Conservation (phyloP, 35 echinoderm and acorn worm genomes). For the Heliocidaris erythrogramma region DNA sequence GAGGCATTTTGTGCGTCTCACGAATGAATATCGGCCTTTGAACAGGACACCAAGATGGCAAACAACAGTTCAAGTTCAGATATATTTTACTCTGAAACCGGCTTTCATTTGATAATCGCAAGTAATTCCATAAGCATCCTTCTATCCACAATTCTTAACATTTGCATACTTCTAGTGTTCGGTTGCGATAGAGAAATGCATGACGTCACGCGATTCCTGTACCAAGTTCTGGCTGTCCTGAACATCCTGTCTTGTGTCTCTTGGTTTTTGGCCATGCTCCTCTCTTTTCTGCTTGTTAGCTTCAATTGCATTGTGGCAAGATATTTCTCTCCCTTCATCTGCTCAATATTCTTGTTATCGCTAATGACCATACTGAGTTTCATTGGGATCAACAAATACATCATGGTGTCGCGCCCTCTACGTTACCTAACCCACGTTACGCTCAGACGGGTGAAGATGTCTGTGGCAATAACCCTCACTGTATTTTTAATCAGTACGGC, state of each 20-base stretch:
- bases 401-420: conserved; percentile 33
- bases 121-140: neutral
- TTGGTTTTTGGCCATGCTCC: neutral
- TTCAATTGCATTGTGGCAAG: neutral
- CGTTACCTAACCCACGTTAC: neutral
- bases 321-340: neutral
- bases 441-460: neutral
- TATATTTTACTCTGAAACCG: neutral
- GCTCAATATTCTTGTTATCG: neutral
- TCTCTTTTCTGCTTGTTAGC: neutral
- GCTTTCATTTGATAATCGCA: neutral
- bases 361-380: conserved; percentile 3
- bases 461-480: neutral
- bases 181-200: conserved; percentile 27
- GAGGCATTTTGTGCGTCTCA: too few species aligned
- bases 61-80: neutral
- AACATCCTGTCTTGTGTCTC: neutral
- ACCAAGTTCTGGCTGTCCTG: neutral
- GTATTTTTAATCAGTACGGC: neutral
- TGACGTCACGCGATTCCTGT: conserved; percentile 27
- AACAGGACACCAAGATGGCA: neutral
- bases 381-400: conserved; percentile 30
- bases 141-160: neutral
- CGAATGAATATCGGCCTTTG: too few species aligned
- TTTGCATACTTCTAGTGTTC: neutral